phyloP scores from a whole-genome alignment of 2,888 invertebrate genomes.

The Theodoxus fluviatilis region DNA sequence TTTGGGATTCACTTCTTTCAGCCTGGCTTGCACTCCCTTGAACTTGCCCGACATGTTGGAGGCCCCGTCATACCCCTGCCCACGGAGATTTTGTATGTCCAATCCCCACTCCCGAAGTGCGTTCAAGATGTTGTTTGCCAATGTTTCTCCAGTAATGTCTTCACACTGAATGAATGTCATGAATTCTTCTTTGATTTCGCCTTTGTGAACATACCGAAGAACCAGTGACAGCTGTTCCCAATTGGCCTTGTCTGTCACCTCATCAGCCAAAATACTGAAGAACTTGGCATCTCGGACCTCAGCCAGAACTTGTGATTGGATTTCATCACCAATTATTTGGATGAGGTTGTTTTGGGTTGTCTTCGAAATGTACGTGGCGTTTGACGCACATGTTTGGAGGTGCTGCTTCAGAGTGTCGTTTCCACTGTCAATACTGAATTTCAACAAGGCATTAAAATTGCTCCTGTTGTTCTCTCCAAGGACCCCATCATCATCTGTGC shows the following conservation, averaged over 20 bases:
- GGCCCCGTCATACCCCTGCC: conserved; percentile 35
- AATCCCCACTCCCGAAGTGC: conserved; percentile 21
- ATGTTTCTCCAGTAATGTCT: conserved; percentile 25
- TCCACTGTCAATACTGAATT: conserved; percentile 23
- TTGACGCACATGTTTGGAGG: conserved; percentile 6
- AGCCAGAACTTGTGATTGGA: conserved; percentile 25
- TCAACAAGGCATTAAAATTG: conserved; percentile 33
- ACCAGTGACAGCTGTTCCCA: conserved; percentile 34
- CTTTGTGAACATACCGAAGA: conserved; percentile 27
- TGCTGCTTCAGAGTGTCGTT: conserved; percentile 30
- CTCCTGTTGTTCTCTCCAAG: conserved; percentile 25
- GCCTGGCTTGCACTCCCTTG: conserved; percentile 31
- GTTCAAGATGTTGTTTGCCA: conserved; percentile 25
- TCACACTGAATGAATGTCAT: conserved; percentile 26
- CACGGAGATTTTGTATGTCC: conserved; percentile 26
- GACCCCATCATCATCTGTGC: conserved; percentile 22
- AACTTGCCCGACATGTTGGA: conserved; percentile 28
- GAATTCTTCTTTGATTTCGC: conserved; percentile 24
- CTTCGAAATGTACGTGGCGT: conserved; percentile 32
- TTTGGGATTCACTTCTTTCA: conserved; percentile 25
- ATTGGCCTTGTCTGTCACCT: conserved; percentile 33
- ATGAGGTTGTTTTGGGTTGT: conserved; percentile 36
- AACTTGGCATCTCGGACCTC: conserved; percentile 26
- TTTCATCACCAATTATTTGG: conserved; percentile 26
- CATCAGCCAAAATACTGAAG: conserved; percentile 35